Conservation (phyloP, 2,888 invertebrate species). For the Drosophila dives region DNA sequence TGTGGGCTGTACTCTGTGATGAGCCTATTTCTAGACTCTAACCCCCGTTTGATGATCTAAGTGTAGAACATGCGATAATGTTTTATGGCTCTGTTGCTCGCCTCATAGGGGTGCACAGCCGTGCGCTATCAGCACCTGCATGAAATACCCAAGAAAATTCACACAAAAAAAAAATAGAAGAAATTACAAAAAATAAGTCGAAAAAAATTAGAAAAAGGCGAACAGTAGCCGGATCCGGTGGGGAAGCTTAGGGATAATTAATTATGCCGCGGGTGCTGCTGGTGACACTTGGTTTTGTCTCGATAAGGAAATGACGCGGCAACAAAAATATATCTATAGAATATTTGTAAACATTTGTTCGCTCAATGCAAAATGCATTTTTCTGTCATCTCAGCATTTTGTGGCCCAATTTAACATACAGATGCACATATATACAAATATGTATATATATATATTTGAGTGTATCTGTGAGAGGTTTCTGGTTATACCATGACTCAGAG, state of each 20-base stretch:
- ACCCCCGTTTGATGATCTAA: slow-evolving; percentile 75
- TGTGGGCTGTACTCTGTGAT: slow-evolving; percentile 39
- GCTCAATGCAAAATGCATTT: slow-evolving; percentile 28
- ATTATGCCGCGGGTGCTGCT: slow-evolving; percentile 61
- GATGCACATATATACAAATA: slow-evolving; percentile 7
- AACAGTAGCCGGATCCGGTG: slow-evolving; percentile 37
- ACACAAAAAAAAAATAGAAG: slow-evolving; percentile 4
- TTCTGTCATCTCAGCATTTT: slow-evolving; percentile 55
- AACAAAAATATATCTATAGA: slow-evolving; percentile 40
- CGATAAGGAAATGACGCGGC: slow-evolving; percentile 76
- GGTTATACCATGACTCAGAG: slow-evolving; percentile 44
- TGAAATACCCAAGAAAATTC: slow-evolving; percentile 35
- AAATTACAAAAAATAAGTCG: slow-evolving; percentile 9
- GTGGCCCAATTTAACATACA: slow-evolving; percentile 49
- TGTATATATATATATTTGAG: not conserved
- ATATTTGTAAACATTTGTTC: slow-evolving; percentile 31
- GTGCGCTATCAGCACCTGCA: slow-evolving; percentile 63
- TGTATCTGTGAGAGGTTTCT: slow-evolving; percentile 21
- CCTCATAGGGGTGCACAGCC: slow-evolving; percentile 67
- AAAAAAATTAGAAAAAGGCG: slow-evolving; percentile 44
- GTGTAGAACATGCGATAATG: slow-evolving; percentile 76
- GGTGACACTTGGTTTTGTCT: slow-evolving; percentile 66
- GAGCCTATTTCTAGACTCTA: slow-evolving; percentile 63
- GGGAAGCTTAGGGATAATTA: slow-evolving; percentile 60
- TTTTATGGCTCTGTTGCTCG: slow-evolving; percentile 58